Base-by-base conservation (phyloP, 1,140 invertebrate species). In the Drosophila kohkoa region DNA sequence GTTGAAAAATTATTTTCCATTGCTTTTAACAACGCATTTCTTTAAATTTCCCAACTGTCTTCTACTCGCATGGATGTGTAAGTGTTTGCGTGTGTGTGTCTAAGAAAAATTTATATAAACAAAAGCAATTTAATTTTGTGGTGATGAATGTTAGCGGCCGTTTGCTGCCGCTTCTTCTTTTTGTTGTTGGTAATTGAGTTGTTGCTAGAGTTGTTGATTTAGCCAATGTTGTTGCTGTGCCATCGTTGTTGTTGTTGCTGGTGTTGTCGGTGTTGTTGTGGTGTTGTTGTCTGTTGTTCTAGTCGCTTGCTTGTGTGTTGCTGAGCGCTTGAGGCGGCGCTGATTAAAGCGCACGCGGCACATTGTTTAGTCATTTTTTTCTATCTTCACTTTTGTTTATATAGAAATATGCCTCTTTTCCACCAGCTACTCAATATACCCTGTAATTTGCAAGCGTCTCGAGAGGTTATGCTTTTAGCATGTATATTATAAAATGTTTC, bases 71-170 rank as follows among this genome's bases (percentile, higher is more conserved):
- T 59, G 25, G 1, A n/a, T 63, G 11, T 57, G 54, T 59, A 11
- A 38, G 28, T 43, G 32, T 64, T n/a, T 48, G 15, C 55, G 45
- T 72, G 45, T 68, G 45, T 68, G 41, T 65, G 65, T 76, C 67
- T 82, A 25, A 41, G 59, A 48, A 69, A 73, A 82, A 77, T 83
- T 68, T 88, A 88, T 87, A 87, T 87, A 87, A 87, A 87, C 83
- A 87, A 87, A 80, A 64, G 74, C 83, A 87, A 87, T 82, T 88
- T 88, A 88, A 87, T 88, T 87, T 80, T 78, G 79, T 87, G 83
- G 73, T 88, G 83, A 87, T 87, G 83, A 88, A 87, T 88, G 83
- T 88, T 79, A 67, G 82, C 76, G 64, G 71, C 70, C 82, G 79
- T 81, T 82, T 81, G 73, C 66, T 77, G 78, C 76, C 64, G 43